Conservation (phyloP, 2,797 vertebrate genomes). For the Sorex maritimensis region DNA sequence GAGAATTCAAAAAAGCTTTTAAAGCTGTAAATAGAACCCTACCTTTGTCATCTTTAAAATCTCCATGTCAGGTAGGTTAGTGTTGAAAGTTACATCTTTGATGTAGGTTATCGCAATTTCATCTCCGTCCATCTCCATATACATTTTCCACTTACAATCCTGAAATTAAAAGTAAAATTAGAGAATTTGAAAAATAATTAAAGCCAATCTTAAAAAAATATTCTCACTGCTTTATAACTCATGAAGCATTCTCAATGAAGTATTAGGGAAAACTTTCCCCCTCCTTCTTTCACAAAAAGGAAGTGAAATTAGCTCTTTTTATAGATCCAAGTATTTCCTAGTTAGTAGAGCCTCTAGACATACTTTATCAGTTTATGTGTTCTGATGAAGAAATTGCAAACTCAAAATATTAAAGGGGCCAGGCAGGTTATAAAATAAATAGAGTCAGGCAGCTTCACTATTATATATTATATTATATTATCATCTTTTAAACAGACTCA, state of each 20-base stretch:
- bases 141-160: constrained; percentile 99
- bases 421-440: constrained; percentile 65
- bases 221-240: constrained; percentile 44
- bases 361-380: constrained; percentile 39
- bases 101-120: constrained; percentile 98
- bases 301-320: constrained; percentile 73
- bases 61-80: constrained; percentile 95
- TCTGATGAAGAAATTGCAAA: constrained; percentile 59
- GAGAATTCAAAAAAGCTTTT: constrained; percentile 89
- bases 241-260: constrained; percentile 66
- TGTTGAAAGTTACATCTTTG: constrained; percentile 97
- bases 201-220: constrained; percentile 37
- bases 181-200: constrained; percentile 85
- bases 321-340: constrained; percentile 46
- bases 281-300: constrained; percentile 14
- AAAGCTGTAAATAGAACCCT: constrained; percentile 89
- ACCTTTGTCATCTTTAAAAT: constrained; percentile 98
- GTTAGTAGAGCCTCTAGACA: constrained; percentile 32
- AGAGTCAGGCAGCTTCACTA: constrained; percentile 54
- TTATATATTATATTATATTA: constrained; percentile 21
- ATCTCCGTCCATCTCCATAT: constrained; percentile 98
- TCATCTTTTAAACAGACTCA: constrained; percentile 57
- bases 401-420: constrained; percentile 46
- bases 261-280: constrained; percentile 23
- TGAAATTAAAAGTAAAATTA: constrained; percentile 91